A percentile compares a stretch with the other conserved stretches of the same genome.
These are phyloP conservation scores for Gallinago stenura DNA, from an alignment of 2,797 vertebrate genomes.

Conservation along the genomic window DNA sequence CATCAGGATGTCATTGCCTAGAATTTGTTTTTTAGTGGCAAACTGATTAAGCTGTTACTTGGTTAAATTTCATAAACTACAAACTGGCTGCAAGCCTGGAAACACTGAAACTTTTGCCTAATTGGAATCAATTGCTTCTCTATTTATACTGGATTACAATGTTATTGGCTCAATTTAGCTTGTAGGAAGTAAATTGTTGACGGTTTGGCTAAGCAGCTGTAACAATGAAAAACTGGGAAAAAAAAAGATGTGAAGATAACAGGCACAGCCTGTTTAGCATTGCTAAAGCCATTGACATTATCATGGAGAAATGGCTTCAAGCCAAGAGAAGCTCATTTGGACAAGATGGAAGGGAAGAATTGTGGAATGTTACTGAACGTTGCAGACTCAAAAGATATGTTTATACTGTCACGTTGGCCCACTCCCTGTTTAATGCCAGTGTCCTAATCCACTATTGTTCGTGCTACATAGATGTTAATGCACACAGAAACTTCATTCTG, in stretches of 20 bases:
- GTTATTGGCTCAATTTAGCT: conserved; percentile 66
- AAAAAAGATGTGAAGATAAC: conserved; percentile 10
- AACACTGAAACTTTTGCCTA: conserved; percentile 74
- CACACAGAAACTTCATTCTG: neutral
- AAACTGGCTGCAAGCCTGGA: conserved; percentile 71
- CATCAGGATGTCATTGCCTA: neutral
- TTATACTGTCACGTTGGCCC: neutral
- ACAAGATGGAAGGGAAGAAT: conserved; percentile 28
- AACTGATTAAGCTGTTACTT: conserved; percentile 67
- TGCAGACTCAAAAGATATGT: conserved; percentile 14
- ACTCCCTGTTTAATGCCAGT: neutral
- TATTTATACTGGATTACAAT: conserved; percentile 65
- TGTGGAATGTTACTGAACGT: neutral
- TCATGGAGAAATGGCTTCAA: conserved; percentile 34
- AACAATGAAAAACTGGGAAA: conserved; percentile 52
- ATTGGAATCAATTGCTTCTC: conserved; percentile 71
- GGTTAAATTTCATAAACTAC: conserved; percentile 71
- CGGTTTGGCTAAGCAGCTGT: conserved; percentile 50
- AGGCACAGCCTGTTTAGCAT: conserved; percentile 37
- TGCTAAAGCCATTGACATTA: conserved; percentile 48
- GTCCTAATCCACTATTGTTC: neutral
- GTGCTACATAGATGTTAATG: neutral
- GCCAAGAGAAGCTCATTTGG: conserved; percentile 53
- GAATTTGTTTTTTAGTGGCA: neutral
- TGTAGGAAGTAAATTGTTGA: conserved; percentile 66